Conservation (phyloP, 2,113 vertebrate species). For the Emydura subglobosa region DNA sequence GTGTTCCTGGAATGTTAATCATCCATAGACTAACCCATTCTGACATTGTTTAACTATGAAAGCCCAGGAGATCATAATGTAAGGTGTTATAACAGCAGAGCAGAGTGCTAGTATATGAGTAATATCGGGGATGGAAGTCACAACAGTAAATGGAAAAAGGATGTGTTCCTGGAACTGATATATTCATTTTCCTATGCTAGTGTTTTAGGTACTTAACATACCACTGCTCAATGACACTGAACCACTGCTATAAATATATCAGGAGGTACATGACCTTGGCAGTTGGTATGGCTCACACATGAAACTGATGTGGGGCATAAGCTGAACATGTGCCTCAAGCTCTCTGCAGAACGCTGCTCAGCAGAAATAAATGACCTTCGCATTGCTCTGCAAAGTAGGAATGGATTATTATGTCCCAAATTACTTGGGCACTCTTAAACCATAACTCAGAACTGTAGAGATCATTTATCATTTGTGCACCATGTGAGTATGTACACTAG, state of each 20-base stretch:
- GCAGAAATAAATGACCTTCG: conserved; percentile 24
- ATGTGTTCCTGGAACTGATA: not conserved
- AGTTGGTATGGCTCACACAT: conserved; percentile 27
- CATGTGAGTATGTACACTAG: not conserved
- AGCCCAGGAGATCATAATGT: not conserved
- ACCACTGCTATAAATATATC: conserved; percentile 62
- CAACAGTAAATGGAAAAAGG: not conserved
- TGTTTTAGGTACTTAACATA: not conserved
- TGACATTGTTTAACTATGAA: not conserved
- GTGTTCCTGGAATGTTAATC: not conserved
- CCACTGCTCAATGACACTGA: not conserved
- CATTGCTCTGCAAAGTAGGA: not conserved
- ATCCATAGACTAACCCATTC: not conserved
- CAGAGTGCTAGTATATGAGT: fast-evolving
- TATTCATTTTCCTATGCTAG: not conserved
- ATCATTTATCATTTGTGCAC: not conserved
- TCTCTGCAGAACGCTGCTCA: not conserved
- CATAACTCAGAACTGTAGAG: not conserved
- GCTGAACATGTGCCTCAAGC: not conserved
- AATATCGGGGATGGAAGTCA: conserved; percentile 10
- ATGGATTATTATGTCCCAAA: not conserved
- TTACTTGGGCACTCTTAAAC: not conserved
- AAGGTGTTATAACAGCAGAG: not conserved
- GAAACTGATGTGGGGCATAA: conserved; percentile 33
- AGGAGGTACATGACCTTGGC: conserved; percentile 60